Evolutionary conservation across 92 coral and sea anemone genomes (phyloP).

Genomic region (Epizoanthus ramosus): DNA sequence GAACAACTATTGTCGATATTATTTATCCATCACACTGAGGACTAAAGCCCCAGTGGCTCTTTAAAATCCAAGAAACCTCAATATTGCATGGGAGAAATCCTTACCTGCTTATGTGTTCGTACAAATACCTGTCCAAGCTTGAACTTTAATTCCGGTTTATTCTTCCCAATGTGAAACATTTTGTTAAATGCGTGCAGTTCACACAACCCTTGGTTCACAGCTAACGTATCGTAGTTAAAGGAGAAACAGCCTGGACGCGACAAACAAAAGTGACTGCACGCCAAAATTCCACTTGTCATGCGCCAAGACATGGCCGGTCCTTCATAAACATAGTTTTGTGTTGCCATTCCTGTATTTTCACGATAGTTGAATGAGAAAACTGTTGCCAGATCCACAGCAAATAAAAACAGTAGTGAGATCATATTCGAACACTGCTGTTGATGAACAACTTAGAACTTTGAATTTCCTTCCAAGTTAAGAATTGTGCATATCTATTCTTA

Average conservation of each 20-base stretch:
- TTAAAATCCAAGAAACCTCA: too few species aligned
- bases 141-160: neutral
- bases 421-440: neutral
- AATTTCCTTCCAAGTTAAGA: too few species aligned
- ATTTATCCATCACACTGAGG: too few species aligned
- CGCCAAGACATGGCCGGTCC: neutral
- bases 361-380: neutral
- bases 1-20: too few species aligned
- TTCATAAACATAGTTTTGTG: conserved; percentile 10
- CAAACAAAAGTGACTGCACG: conserved; percentile 30
- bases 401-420: neutral
- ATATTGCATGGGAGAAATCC: neutral
- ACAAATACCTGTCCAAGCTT: conserved; percentile 27
- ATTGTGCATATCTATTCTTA: too few species aligned
- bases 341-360: conserved; percentile 19
- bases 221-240: conserved; percentile 16
- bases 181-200: conserved; percentile 22
- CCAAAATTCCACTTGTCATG: conserved; percentile 9
- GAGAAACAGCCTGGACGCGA: conserved; percentile 20
- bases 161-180: neutral
- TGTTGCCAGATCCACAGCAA: neutral
- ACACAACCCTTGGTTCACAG: conserved; percentile 10
- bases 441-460: neutral
- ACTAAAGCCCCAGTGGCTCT: too few species aligned
- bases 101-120: conserved; percentile 13